phyloP scores from a whole-genome alignment of 2,888 invertebrate species.

The Mesochorus sp. region DNA sequence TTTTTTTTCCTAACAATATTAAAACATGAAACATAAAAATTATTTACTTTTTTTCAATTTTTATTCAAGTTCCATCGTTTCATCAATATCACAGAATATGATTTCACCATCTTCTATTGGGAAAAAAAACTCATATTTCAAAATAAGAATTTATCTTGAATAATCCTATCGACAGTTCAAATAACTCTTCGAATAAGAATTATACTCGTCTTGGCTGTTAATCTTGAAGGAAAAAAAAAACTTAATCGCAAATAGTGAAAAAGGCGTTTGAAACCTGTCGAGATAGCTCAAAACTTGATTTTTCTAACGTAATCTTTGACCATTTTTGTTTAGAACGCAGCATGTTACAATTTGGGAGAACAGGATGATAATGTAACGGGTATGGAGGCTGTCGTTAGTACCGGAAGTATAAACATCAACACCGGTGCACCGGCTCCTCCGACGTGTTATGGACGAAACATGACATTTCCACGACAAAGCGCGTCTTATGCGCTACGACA shows the following conservation, averaged over 20 bases:
- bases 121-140: too few relatives aligned
- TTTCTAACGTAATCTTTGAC: neutral
- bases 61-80: too few relatives aligned
- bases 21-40: too few relatives aligned
- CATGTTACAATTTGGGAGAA: slow-evolving; percentile 81
- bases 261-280: neutral
- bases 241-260: neutral
- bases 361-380: slow-evolving; percentile 79
- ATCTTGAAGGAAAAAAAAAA: neutral
- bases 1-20: too few relatives aligned
- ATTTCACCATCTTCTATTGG: too few relatives aligned
- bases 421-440: slow-evolving; percentile 79
- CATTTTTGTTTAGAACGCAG: slow-evolving; percentile 78
- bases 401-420: slow-evolving; percentile 72
- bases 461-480: slow-evolving; percentile 85
- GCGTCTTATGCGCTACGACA: slow-evolving; percentile 83
- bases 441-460: slow-evolving; percentile 85
- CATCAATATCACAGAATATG: too few relatives aligned
- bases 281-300: neutral
- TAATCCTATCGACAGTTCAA: too few relatives aligned
- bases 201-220: too few relatives aligned
- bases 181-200: too few relatives aligned
- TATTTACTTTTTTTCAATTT: too few relatives aligned
- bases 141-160: too few relatives aligned
- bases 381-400: slow-evolving; percentile 76